Base-by-base conservation (phyloP, 2,888 invertebrate genomes). In the Mesochorus sp. region DNA sequence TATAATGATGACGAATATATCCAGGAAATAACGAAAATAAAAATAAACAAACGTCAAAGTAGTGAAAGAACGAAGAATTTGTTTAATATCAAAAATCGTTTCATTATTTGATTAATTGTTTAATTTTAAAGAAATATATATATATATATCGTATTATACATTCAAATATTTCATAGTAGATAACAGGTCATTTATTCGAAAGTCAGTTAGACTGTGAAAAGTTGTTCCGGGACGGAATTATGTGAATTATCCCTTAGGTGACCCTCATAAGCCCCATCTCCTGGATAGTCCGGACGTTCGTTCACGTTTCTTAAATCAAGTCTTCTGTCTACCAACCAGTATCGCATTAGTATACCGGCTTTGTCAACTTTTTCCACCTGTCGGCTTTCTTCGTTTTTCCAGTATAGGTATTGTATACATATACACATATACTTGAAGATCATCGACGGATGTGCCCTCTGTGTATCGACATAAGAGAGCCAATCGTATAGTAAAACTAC, bases 321-420 rank as follows among this genome's bases (percentile, higher is more conserved):
- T 62, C 47, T 49, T 51, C 6, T 47, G 14, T 17, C 8, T 4
- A 51, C 2, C 34, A 14, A 53, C 39, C 57, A 37, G 49, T 57
- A 47, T 12, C n/a, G 39, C 61, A 75, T 55, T 61, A 44, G 61
- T 53, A 55, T 68, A 68, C 51, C 26, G 8, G 75, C 75, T 68
- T 61, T 28, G 61, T 12, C 55, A 37, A 75, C 68, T 75, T 73
- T 75, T 55, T 62, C 42, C 57, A 3, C 31, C 26, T 44, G 10
- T 34, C 55, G 42, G 5, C 14, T 61, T 75, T 49, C 67, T 26
- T 42, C 24, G 24, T 68, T 55, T 61, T 37, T 44, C 53, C 44
- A 26, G 39, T 44, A 64, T 17, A 39, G 14, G 37, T 66, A 61
- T 21, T 26, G 19, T 21, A 4, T 12, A n/a, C 17, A 26, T 37